These are phyloP conservation scores for Temnothorax nylanderi DNA, from an alignment of 1,140 invertebrate species.

Conservation along the genomic window DNA sequence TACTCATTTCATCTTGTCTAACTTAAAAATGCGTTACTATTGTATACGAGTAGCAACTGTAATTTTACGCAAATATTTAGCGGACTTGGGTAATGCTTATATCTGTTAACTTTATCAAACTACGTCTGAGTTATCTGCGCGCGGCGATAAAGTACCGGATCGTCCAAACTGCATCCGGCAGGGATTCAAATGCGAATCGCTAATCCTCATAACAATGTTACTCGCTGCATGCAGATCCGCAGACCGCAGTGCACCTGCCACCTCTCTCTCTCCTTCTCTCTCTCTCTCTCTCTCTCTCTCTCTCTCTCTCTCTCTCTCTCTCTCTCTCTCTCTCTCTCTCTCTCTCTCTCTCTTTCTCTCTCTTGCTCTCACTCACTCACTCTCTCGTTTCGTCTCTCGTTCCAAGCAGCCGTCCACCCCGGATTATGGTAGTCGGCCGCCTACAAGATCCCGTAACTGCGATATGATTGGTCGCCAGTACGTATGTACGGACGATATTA, in stretches of 20 bases:
- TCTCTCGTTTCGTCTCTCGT: constrained; percentile 31
- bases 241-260: constrained; percentile 61
- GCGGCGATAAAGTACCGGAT: constrained; percentile 23
- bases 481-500: constrained; percentile 68
- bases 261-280: constrained; percentile 20
- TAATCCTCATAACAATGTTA: constrained; percentile 52
- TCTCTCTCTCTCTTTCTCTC: not conserved
- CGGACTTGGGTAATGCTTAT: not conserved
- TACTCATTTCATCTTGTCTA: not conserved
- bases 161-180: constrained; percentile 26
- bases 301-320: not conserved
- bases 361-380: not conserved
- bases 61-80: constrained; percentile 30
- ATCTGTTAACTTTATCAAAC: constrained; percentile 1
- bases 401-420: constrained; percentile 40
- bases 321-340: not conserved
- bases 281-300: not conserved
- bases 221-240: constrained; percentile 47
- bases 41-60: not conserved
- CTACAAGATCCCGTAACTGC: constrained; percentile 63
- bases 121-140: not conserved
- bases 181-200: constrained; percentile 34
- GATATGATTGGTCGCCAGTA: constrained; percentile 72
- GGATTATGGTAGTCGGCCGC: constrained; percentile 65
- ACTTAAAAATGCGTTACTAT: not conserved